A percentile compares a stretch with the other conserved stretches of the same genome.
These are phyloP conservation scores for Eurois occulta DNA, from an alignment of 2,888 invertebrate species.

Conservation along the genomic window DNA sequence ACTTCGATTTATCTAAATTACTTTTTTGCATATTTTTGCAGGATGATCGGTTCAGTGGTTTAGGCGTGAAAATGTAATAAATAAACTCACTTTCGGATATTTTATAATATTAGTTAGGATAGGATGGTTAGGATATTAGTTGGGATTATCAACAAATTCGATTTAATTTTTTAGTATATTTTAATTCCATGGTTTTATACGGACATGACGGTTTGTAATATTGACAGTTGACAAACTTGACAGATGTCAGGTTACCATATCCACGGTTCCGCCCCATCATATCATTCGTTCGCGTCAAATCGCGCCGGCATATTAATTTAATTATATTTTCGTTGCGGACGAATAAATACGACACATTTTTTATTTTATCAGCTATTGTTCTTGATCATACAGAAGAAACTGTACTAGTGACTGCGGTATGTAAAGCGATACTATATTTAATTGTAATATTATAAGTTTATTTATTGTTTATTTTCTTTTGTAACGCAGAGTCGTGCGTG, in stretches of 20 bases:
- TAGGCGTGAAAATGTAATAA: too few relatives aligned
- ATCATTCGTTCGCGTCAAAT: conserved; percentile 18
- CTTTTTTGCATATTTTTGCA: too few relatives aligned
- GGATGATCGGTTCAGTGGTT: too few relatives aligned
- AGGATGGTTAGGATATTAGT: too few relatives aligned
- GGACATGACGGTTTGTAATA: neutral
- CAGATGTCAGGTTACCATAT: neutral
- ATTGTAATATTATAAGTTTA: conserved; percentile 9
- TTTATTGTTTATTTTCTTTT: conserved; percentile 34
- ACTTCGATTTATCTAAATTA: too few relatives aligned
- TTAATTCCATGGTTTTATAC: neutral
- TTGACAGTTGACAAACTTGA: conserved; percentile 5
- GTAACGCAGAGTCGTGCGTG: conserved; percentile 63
- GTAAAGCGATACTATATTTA: conserved; percentile 1
- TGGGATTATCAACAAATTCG: neutral
- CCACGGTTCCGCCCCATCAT: neutral
- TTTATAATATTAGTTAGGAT: too few relatives aligned
- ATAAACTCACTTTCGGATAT: too few relatives aligned
- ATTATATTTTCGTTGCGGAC: conserved; percentile 44
- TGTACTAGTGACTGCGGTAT: conserved; percentile 37
- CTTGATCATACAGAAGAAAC: neutral
- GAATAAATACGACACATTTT: conserved; percentile 33
- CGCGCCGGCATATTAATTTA: conserved; percentile 45
- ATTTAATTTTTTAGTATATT: neutral
- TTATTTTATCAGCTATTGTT: conserved; percentile 19